Conservation (phyloP, 1,140 invertebrate genomes). For the Eupristina koningsbergeri region DNA sequence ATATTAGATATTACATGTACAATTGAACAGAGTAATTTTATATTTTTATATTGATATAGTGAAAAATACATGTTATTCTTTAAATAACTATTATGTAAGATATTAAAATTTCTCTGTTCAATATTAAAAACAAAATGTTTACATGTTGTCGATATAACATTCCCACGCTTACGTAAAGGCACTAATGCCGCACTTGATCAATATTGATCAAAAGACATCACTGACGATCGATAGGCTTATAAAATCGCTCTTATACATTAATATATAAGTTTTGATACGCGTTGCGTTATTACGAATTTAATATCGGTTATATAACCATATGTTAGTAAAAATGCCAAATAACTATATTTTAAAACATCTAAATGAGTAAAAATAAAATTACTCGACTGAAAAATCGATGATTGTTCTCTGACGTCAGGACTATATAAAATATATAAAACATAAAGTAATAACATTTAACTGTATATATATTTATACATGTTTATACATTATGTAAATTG, state of each 20-base stretch:
- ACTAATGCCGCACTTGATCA: slow-evolving; percentile 73
- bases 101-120: slow-evolving; percentile 64
- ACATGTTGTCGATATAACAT: slow-evolving; percentile 74
- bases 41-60: slow-evolving; percentile 9
- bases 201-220: slow-evolving; percentile 67
- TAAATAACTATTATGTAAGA: not conserved
- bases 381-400: slow-evolving; percentile 39
- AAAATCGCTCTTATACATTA: slow-evolving; percentile 42
- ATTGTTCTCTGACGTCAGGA: slow-evolving; percentile 51
- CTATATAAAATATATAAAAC: slow-evolving; percentile 25
- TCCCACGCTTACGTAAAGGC: slow-evolving; percentile 74
- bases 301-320: slow-evolving; percentile 21
- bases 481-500: too few species aligned
- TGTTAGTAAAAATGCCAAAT: slow-evolving; percentile 17
- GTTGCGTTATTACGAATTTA: slow-evolving; percentile 46
- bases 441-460: not conserved
- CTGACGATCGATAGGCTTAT: slow-evolving; percentile 67
- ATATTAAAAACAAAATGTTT: slow-evolving; percentile 64
- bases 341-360: slow-evolving; percentile 10
- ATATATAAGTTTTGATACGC: slow-evolving; percentile 43
- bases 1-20: slow-evolving; percentile 61
- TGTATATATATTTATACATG: not conserved
- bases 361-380: slow-evolving; percentile 28
- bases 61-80: too few species aligned
- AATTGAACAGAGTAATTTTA: slow-evolving; percentile 65